phyloP scores from a whole-genome alignment of 2,113 vertebrate species.

The Sorex fumeus region DNA sequence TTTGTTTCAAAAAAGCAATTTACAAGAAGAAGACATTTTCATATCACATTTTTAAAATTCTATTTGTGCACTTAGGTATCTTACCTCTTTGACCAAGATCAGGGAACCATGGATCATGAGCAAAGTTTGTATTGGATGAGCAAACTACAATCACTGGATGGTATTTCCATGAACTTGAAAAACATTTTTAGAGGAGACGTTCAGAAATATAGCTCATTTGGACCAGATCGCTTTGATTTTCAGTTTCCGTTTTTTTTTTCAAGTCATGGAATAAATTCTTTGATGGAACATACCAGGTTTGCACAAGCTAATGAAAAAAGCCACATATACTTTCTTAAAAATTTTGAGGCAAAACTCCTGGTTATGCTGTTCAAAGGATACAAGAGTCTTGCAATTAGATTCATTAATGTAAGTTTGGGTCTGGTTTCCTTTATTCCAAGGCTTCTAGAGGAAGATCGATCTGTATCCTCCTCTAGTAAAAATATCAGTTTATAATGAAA shows the following conservation, averaged over 20 bases:
- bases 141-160: slow-evolving; percentile 76
- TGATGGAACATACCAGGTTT: slow-evolving; percentile 82
- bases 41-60: background rate
- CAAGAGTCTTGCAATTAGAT: slow-evolving; percentile 74
- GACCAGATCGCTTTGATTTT: slow-evolving; percentile 85
- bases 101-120: slow-evolving; percentile 43
- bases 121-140: slow-evolving; percentile 75
- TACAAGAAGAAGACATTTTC: background rate
- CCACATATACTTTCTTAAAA: slow-evolving; percentile 61
- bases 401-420: slow-evolving; percentile 70
- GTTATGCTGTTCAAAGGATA: slow-evolving; percentile 81
- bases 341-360: slow-evolving; percentile 78
- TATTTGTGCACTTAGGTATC: background rate
- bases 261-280: slow-evolving; percentile 83
- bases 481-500: slow-evolving; percentile 74
- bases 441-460: slow-evolving; percentile 77
- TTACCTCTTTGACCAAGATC: slow-evolving; percentile 22
- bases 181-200: slow-evolving; percentile 80
- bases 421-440: slow-evolving; percentile 80
- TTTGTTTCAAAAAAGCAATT: slow-evolving; percentile 41
- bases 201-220: slow-evolving; percentile 79
- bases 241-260: slow-evolving; percentile 79
- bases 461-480: slow-evolving; percentile 76
- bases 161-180: slow-evolving; percentile 83
- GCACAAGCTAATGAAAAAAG: slow-evolving; percentile 81